Evolutionary conservation across 2,797 vertebrate genomes (phyloP), one percentile per base, ranked within the genome.

Genomic region (Odontamblyopus rebecca): DNA sequence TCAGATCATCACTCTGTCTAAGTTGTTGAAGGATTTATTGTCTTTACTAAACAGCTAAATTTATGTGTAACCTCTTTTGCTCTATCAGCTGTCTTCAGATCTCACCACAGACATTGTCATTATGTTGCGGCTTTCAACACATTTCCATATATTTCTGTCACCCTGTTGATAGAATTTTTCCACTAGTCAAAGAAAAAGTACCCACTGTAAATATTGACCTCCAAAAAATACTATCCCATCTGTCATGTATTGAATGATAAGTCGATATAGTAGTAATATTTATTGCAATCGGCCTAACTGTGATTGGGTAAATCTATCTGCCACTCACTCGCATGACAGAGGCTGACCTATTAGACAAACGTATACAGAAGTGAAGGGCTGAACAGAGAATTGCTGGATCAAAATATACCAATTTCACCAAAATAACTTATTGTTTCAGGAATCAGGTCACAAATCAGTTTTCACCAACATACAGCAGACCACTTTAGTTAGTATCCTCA

Each of bases 81-180:
- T 73, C 70, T 35, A 38, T 71, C 66, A n/a, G 68, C 63, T 66
- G 63, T 65, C 53, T 73, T 82, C 74, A 64, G 81, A 30, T 53
- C 71, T 88, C 75, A 77, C 62, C 72, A 69, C 69, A 32, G 3
- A 51, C 51, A 44, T 83, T 66, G n/a, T 38, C 69, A 44, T 63
- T 69, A 57, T 71, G 64, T 74, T 30, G 1, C 50, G 18, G n/a
- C 70, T 88, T 82, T 85, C 82, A 75, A 68, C 67, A n/a, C 76
- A 72, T 81, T 70, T 77, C 53, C 68, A 32, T 65, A 61, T 18
- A 48, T 61, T 81, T 51, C 13, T 62, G 18, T 32, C n/a, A 62
- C 59, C n/a, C 30, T 44, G 50, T 38, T 19, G 48, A 27, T 44
- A 41, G 32, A 62, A 9, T 38, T 38, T 38, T 38, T 38, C 8